phyloP scores from a whole-genome alignment of 2,888 invertebrate genomes.

The Penaeus monodon region DNA sequence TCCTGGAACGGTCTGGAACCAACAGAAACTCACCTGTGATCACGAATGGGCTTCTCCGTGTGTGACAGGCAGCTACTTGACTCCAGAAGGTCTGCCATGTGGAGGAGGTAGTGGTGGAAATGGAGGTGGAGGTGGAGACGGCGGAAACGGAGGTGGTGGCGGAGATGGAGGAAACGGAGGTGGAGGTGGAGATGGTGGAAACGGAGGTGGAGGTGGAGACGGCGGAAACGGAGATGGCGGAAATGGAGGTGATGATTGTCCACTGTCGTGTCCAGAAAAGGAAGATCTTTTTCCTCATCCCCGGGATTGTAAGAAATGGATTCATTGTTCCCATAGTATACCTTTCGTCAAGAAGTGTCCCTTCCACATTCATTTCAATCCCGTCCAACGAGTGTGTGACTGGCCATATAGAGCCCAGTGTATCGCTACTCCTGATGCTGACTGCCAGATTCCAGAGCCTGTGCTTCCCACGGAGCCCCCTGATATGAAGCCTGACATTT shows the following conservation, averaged over 20 bases:
- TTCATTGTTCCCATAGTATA: conserved; percentile 23
- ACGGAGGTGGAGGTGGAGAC: too few species aligned
- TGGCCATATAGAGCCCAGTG: conserved; percentile 63
- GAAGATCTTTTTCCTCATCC: conserved; percentile 62
- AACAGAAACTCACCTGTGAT: too few species aligned
- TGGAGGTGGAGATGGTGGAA: too few species aligned
- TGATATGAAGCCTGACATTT: conserved; percentile 46
- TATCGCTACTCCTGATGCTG: too few species aligned
- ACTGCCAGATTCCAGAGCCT: conserved; percentile 43
- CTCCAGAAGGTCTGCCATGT: too few species aligned
- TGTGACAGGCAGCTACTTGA: too few species aligned
- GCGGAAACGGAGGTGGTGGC: too few species aligned
- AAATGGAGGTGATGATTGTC: conserved; percentile 11
- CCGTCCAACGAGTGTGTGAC: conserved; percentile 60
- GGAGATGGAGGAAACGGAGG: too few species aligned
- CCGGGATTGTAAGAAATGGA: conserved; percentile 59
- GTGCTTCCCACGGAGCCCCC: conserved; percentile 27
- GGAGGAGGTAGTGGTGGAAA: too few species aligned
- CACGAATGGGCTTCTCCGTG: too few species aligned
- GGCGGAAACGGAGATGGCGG: conserved; percentile 3
- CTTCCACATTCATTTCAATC: conserved; percentile 62
- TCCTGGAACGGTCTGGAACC: too few species aligned
- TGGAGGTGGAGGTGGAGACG: too few species aligned
- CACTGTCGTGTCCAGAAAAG: conserved; percentile 37
- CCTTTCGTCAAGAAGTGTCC: conserved; percentile 61